These are phyloP conservation scores for Petrolisthes manimaculis DNA, from an alignment of 2,888 invertebrate species.

Conservation along the genomic window DNA sequence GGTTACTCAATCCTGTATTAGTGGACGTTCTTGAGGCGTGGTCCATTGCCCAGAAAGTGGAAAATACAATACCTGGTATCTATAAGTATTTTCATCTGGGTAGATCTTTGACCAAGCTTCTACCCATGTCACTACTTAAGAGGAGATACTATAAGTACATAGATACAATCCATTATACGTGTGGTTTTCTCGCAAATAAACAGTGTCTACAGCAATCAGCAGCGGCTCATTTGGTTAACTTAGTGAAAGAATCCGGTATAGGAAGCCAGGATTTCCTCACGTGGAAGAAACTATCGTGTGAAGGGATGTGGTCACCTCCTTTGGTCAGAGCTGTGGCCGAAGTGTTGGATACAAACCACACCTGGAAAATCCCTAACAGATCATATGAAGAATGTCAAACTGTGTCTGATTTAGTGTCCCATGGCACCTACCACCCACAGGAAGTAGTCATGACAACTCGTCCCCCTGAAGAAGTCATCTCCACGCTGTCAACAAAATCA, in stretches of 20 bases:
- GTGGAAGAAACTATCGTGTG: conserved; percentile 7
- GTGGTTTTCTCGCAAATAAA: conserved; percentile 6
- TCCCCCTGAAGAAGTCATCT: conserved; percentile 13
- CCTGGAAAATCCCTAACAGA: conserved; percentile 20
- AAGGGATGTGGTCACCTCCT: conserved; percentile 8
- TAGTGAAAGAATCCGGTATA: conserved; percentile 15
- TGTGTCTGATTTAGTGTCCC: conserved; percentile 19
- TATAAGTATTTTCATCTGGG: neutral
- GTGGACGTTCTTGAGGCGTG: conserved; percentile 24
- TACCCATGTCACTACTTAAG: neutral
- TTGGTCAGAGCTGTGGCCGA: conserved; percentile 14
- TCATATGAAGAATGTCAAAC: neutral
- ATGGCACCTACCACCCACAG: conserved; percentile 2
- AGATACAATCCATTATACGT: conserved; percentile 3
- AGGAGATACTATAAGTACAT: conserved; percentile 10
- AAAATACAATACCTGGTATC: neutral
- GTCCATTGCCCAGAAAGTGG: neutral
- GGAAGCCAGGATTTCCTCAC: neutral
- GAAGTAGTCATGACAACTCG: conserved; percentile 8
- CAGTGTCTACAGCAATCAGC: too few species aligned
- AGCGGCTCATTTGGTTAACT: neutral
- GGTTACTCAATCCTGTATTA: conserved; percentile 22
- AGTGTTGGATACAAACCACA: neutral
- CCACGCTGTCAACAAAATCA: neutral
- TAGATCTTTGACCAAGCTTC: neutral